A percentile compares a stretch with the other conserved stretches of the same genome.
phyloP scores from a whole-genome alignment of 2,888 invertebrate species.

The Gymnosoma rotundatum region DNA sequence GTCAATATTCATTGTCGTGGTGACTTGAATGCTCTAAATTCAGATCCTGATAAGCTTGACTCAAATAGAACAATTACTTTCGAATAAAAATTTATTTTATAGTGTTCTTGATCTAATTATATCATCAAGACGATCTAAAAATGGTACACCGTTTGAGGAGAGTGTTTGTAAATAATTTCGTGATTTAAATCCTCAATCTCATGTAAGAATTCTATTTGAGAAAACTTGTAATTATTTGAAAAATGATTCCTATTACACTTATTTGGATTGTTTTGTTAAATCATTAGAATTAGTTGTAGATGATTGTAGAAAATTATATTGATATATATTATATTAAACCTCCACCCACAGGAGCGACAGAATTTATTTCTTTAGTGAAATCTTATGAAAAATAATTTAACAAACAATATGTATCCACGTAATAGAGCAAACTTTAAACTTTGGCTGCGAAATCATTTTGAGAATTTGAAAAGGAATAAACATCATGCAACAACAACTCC shows the following conservation, averaged over 20 bases:
- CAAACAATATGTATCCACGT: background rate
- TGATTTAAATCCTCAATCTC: background rate
- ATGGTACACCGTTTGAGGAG: conserved; percentile 29
- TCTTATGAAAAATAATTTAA: background rate
- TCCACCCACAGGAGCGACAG: background rate
- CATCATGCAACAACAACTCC: too few species aligned
- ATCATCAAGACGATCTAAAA: conserved; percentile 3
- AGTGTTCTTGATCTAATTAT: conserved; percentile 26
- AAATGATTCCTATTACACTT: conserved; percentile 5
- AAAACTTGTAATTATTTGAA: background rate
- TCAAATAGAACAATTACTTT: background rate
- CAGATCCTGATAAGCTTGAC: conserved; percentile 14
- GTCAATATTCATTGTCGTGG: conserved; percentile 42
- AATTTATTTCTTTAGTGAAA: conserved; percentile 5
- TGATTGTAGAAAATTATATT: background rate
- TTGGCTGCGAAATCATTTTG: too few species aligned
- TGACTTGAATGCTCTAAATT: conserved; percentile 6
- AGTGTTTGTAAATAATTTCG: conserved; percentile 39
- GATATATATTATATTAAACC: conserved; percentile 27
- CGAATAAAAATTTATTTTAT: conserved; percentile 17
- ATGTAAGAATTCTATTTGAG: conserved; percentile 1
- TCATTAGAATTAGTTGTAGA: conserved; percentile 23
- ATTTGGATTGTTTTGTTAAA: conserved; percentile 13
- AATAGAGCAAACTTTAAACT: too few species aligned
- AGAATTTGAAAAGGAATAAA: too few species aligned